Conservation (phyloP, 2,888 invertebrate species). For the Vannuccia rotundouncinata region DNA sequence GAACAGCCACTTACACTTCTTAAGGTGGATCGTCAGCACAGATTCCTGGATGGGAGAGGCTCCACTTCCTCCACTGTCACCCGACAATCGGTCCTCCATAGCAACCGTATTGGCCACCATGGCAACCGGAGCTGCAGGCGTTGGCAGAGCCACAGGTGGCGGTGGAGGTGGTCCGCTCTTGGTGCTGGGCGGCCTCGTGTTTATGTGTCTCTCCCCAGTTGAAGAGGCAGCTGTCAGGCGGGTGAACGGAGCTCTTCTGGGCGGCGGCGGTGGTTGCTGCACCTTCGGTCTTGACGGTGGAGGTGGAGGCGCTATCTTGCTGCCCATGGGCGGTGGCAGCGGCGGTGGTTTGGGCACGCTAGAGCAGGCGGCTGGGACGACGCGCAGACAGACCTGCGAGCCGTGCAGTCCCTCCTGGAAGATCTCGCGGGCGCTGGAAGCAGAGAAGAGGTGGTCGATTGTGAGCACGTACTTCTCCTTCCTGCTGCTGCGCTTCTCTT, state of each 20-base stretch:
- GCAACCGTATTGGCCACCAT: too few relatives aligned
- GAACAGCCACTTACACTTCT: background rate
- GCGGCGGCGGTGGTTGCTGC: background rate
- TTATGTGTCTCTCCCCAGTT: background rate
- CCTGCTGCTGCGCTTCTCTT: background rate
- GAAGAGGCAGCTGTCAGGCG: background rate
- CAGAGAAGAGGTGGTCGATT: background rate
- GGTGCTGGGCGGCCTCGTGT: background rate
- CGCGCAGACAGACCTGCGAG: background rate
- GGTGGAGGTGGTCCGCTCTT: background rate
- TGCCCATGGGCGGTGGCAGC: background rate
- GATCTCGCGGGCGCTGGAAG: background rate
- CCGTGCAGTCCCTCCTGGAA: background rate
- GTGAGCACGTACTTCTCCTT: background rate
- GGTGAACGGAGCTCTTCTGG: background rate
- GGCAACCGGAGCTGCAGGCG: background rate
- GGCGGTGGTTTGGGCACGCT: background rate
- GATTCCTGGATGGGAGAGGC: background rate
- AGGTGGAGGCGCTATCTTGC: background rate
- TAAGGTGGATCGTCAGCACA: background rate
- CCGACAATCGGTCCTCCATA: background rate
- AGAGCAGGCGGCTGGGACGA: background rate
- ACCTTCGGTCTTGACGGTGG: background rate
- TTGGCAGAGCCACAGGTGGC: background rate
- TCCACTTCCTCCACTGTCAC: background rate